Base-by-base conservation (phyloP, 2,888 invertebrate species). In the Dryobotodes eremita region DNA sequence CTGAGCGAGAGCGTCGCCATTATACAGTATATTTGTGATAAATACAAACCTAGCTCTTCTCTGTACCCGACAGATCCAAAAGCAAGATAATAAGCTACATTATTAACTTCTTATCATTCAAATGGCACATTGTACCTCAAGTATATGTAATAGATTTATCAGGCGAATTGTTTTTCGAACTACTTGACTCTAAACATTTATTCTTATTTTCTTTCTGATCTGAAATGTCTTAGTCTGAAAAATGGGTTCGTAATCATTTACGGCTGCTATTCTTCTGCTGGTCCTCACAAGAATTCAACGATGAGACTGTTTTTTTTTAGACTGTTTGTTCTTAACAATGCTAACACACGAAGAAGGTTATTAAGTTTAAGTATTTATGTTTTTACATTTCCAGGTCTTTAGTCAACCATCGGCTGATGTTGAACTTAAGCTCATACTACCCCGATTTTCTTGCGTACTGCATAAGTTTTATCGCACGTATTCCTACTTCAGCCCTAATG, bases 351-450 rank as follows among this genome's bases (percentile, higher is more conserved):
- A 36, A 2, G 31, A 36, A 36, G 31, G 31, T 36, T n/a, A 36
- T 36, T 36, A 36, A 36, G 31, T n/a, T n/a, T n/a, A n/a, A 36
- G 1, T 36, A 36, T 36, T 36, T 36, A 36, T 36, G 31, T 36
- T 68, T 68, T 69, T 50, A 15, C 8, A 31, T 68, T 69, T 50
- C 10, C 68, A 69, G 98, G 83, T 98, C 98, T 36, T 36, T 98
- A 75, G 98, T 99, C 7, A 98, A 99, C 93, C 98, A 98, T 88
- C 97, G 98, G 31, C 31, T 36, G 31, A 36, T 98, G 90, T 98
- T 98, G 93, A 98, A 98, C 91, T 96, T 98, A 92, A 97, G 98
- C 2, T 98, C 98, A 92, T 98, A n/a, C n/a, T 36, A 98, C 93
- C 97, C 97, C 50, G 97, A 97, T 87, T 98, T 98, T 89, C 97